These are phyloP conservation scores for Dicyrtoma fusca DNA, from an alignment of 2,888 invertebrate species.

Conservation along the genomic window DNA sequence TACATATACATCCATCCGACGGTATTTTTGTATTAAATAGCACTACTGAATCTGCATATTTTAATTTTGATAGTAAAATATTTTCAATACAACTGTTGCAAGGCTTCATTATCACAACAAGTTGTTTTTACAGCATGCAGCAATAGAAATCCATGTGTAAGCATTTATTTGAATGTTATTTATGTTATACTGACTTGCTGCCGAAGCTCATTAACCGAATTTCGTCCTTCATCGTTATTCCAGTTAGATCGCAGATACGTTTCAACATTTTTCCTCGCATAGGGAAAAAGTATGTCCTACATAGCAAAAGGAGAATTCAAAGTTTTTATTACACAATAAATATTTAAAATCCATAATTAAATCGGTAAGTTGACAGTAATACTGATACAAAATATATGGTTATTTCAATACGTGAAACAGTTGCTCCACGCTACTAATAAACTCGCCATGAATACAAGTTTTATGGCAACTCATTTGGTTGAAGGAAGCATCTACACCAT, in stretches of 20 bases:
- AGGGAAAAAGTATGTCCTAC: conserved; percentile 77
- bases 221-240: conserved; percentile 68
- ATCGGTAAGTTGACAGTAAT: background rate
- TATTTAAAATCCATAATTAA: background rate
- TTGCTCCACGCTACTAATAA: background rate
- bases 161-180: background rate
- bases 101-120: too few species aligned
- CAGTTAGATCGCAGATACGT: conserved; percentile 73
- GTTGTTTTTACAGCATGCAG: background rate
- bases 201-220: conserved; percentile 69
- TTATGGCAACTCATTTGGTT: too few species aligned
- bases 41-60: too few species aligned
- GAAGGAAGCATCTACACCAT: too few species aligned
- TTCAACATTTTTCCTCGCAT: conserved; percentile 73
- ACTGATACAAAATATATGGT: background rate
- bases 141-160: background rate
- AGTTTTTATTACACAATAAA: background rate
- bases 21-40: too few species aligned
- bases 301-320: conserved; percentile 43
- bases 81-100: too few species aligned
- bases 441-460: too few species aligned
- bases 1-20: too few species aligned
- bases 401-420: too few species aligned
- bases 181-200: conserved; percentile 63
- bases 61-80: background rate